phyloP scores from a whole-genome alignment of 1,140 invertebrate genomes.

The Thaumetopoea pityocampa region DNA sequence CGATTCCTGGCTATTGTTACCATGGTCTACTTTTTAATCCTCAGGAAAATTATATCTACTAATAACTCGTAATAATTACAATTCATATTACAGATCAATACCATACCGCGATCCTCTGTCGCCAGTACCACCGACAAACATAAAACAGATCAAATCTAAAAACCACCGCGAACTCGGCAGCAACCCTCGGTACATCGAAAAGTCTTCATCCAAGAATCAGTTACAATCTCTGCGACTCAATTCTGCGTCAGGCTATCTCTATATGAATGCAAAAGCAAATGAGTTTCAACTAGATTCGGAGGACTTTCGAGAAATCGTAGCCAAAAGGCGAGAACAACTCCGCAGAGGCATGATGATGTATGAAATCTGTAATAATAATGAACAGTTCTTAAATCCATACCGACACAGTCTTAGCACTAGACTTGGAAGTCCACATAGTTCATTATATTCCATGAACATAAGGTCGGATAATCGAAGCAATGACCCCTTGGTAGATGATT shows the following conservation, averaged over 20 bases:
- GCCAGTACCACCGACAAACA: conserved; percentile 61
- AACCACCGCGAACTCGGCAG: conserved; percentile 46
- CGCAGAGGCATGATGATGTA: conserved; percentile 54
- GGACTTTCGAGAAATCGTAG: conserved; percentile 66
- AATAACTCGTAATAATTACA: too few species aligned
- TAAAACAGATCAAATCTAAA: conserved; percentile 50
- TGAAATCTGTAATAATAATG: conserved; percentile 41
- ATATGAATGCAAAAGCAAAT: conserved; percentile 70
- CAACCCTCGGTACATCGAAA: conserved; percentile 69
- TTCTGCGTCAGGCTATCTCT: conserved; percentile 70
- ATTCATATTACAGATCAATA: conserved; percentile 51
- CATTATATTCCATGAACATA: conserved; percentile 65
- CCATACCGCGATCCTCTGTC: conserved; percentile 68
- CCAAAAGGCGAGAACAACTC: conserved; percentile 64
- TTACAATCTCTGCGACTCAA: conserved; percentile 66
- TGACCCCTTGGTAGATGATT: conserved; percentile 69
- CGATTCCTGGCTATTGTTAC: too few species aligned
- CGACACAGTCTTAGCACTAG: conserved; percentile 36
- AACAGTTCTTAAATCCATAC: conserved; percentile 39
- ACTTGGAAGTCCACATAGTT: conserved; percentile 52
- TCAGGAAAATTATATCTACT: too few species aligned
- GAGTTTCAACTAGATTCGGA: conserved; percentile 70
- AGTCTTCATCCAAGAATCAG: conserved; percentile 51
- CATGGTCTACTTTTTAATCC: too few species aligned
- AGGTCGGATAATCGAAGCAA: conserved; percentile 63